phyloP scores from a whole-genome alignment of 2,888 invertebrate genomes.

The Patella pellucida region DNA sequence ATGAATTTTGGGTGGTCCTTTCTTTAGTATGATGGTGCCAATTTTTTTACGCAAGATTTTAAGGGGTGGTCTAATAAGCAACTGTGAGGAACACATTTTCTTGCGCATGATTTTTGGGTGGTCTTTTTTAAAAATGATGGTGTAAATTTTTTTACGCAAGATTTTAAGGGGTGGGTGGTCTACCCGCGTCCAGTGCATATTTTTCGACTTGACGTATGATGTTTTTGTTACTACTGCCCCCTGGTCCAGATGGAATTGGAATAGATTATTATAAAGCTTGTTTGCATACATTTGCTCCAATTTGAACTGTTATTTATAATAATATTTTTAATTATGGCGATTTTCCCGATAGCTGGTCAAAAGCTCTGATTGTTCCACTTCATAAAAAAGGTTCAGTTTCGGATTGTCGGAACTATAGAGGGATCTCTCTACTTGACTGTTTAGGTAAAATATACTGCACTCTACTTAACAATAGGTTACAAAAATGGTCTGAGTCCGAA shows the following conservation, averaged over 20 bases:
- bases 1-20: no score
- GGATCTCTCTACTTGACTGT: not conserved
- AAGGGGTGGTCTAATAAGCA: no score
- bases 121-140: no score
- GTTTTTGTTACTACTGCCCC: no score
- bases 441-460: not conserved
- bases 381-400: not conserved
- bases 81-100: no score
- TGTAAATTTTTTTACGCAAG: no score
- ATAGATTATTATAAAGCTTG: not conserved
- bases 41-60: no score
- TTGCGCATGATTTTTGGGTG: no score
- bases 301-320: not conserved
- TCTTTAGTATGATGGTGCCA: no score
- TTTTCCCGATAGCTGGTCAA: not conserved
- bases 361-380: not conserved
- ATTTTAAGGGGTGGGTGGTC: no score
- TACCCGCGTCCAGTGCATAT: no score
- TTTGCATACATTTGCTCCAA: not conserved
- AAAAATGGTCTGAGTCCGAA: not conserved
- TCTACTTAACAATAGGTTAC: conserved; percentile 1
- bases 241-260: not conserved
- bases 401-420: not conserved
- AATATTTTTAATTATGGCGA: not conserved
- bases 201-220: no score